phyloP scores from a whole-genome alignment of 1,140 invertebrate genomes.

The Ladona fulva region DNA sequence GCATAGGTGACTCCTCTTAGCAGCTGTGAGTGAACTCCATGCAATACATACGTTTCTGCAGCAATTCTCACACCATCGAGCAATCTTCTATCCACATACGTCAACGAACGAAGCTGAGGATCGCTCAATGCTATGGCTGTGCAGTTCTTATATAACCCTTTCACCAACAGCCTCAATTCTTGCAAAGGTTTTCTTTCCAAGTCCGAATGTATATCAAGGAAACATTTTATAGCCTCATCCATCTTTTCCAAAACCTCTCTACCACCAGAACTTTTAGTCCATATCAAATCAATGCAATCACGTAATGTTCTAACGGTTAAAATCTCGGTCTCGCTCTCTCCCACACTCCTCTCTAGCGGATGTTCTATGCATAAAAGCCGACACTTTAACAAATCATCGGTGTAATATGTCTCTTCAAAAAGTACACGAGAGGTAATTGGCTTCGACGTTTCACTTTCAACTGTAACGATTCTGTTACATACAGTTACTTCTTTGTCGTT shows the following conservation, averaged over 20 bases:
- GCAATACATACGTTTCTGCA: constrained; percentile 68
- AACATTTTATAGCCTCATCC: constrained; percentile 41
- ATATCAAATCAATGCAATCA: constrained; percentile 69
- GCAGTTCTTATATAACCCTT: constrained; percentile 58
- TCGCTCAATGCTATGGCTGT: constrained; percentile 57
- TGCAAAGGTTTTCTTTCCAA: constrained; percentile 41
- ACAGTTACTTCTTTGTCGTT: constrained; percentile 51
- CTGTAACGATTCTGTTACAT: constrained; percentile 47
- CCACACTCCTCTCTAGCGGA: constrained; percentile 43
- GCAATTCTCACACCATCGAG: constrained; percentile 56
- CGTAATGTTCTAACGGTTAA: constrained; percentile 51
- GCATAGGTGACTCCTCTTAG: constrained; percentile 57
- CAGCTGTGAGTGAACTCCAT: constrained; percentile 57
- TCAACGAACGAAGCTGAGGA: constrained; percentile 47
- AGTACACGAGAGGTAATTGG: constrained; percentile 51
- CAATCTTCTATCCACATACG: constrained; percentile 46
- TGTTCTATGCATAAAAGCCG: constrained; percentile 67
- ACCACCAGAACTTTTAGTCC: constrained; percentile 54
- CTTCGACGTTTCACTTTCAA: constrained; percentile 34
- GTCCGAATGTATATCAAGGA: constrained; percentile 39
- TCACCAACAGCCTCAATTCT: constrained; percentile 49
- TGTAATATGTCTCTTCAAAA: constrained; percentile 81
- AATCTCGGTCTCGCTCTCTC: constrained; percentile 34
- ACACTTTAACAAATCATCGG: constrained; percentile 61
- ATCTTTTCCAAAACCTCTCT: constrained; percentile 53